Base-by-base conservation (phyloP, 2,797 vertebrate genomes). In the Syngnathus rostellatus region DNA sequence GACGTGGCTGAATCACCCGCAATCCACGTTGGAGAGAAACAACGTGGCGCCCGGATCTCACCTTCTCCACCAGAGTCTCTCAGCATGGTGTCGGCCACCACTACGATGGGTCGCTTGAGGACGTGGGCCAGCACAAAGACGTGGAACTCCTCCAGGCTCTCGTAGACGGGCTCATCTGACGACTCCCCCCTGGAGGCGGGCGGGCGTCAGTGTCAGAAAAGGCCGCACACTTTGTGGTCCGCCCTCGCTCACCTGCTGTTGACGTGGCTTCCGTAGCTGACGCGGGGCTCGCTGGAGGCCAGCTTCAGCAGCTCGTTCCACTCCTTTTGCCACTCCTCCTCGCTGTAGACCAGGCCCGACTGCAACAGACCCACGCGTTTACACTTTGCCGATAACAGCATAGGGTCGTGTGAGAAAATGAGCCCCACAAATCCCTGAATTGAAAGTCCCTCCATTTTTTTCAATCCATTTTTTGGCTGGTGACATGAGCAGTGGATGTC, bases 321-420 rank as follows among this genome's bases (percentile, higher is more conserved):
- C 81, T 98, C 96, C 74, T 94, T 97, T 89, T 97, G 96, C 97
- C 97, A 99, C 77, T 99, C 97, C 23, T 98, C 96, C 76, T 99
- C 97, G 0, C 95, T 98, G 89, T 98, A 99, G 60, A 99, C 92
- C 62, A 99, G 90, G 1, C 97, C 96, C 0, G 97, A 99, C 97
- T 99, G 85, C 70, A 68, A 64, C 17, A 64, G 53, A 66, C 65
- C 55, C 65, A 50, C 55, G 71, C 53, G 50, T 53, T 53, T 10
- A 21, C 8, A 21, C 8, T 31, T 31, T 31, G 31, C 2, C 31
- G 31, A 31, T 31, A 31, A 31, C 31, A 31, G 31, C 31, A 2
- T 31, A 31, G 31, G 31, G 31, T 31, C 31, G 31, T 31, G 31
- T 31, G 31, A 4, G 31, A 31, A 31, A 31, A 31, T 31, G 31